These are phyloP conservation scores for Pyralis farinalis DNA, from an alignment of 2,888 invertebrate genomes.

Conservation along the genomic window DNA sequence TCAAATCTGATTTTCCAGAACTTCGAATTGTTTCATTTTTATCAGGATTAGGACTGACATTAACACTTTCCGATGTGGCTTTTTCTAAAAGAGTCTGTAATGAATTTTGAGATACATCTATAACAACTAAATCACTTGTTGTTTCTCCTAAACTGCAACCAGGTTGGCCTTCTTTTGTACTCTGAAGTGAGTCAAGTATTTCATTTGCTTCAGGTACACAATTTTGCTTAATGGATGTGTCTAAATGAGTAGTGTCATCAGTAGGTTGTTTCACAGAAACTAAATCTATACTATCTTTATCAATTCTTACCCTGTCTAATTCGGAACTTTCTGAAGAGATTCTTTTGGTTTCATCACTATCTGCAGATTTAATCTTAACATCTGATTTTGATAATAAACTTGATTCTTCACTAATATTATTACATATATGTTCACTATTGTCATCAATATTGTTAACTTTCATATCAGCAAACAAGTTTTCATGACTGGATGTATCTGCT, in stretches of 20 bases:
- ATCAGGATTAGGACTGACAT: neutral
- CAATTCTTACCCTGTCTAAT: conserved; percentile 6
- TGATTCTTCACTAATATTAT: conserved; percentile 38
- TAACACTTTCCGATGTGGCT: neutral
- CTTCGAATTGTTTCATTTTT: neutral
- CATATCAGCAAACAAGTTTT: conserved; percentile 29
- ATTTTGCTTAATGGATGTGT: conserved; percentile 5
- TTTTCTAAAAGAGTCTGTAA: neutral
- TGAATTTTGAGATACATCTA: neutral
- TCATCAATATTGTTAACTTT: conserved; percentile 31
- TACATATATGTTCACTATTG: conserved; percentile 37
- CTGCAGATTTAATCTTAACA: conserved; percentile 7
- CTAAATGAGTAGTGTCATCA: conserved; percentile 2
- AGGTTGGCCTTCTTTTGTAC: conserved; percentile 1
- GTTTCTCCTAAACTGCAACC: conserved; percentile 1
- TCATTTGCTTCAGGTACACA: conserved; percentile 12
- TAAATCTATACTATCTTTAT: conserved; percentile 2
- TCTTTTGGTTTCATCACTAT: conserved; percentile 5
- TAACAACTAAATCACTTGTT: neutral
- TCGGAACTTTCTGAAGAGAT: conserved; percentile 7
- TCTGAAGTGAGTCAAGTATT: conserved; percentile 8
- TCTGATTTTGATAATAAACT: conserved; percentile 9
- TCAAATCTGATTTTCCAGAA: neutral
- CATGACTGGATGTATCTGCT: conserved; percentile 43
- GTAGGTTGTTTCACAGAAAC: neutral